Evolutionary conservation across 2,113 vertebrate genomes (phyloP), one percentile per base, ranked within the genome.

Genomic region (Clinocottus analis): DNA sequence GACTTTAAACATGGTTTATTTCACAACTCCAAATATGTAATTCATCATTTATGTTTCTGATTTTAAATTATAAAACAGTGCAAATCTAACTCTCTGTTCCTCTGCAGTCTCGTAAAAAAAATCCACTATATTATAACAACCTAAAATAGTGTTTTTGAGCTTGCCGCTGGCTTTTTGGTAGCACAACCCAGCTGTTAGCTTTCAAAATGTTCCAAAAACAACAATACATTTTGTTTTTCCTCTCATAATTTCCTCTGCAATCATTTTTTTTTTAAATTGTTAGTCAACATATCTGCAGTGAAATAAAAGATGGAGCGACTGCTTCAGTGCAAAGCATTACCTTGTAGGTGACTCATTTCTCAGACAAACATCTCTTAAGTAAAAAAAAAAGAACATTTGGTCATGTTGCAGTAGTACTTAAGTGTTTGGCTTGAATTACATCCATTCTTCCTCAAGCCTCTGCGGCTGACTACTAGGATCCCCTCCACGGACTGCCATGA

Each of bases 381-480:
- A 41, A 47, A 29, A 65, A 47, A 56, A 27, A 43, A 45, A 53
- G 1, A 77, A 56, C 31, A 55, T 16, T 5, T 23, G 17, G 13
- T 10, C 21, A 23, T 2, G 45, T 21, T 2, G 59, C 71, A 53
- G 8, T 9, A 27, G 3, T 27, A 17, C 25, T 31, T 17, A 27
- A 59, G 51, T 65, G 39, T 73, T 47, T 71, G 60, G 59, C 31
- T 62, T 59, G 35, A 82, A 82, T 70, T 56, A 65, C 39, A 37
- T 51, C 17, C 11, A 58, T 58, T 74, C 62, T 82, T 64, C 2
- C 33, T 77, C 25, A 49, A 79, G 77, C 62, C 75, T 84, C 45
- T 66, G 45, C 79, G 14, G 74, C 64, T 72, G 66, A 77, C 66
- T 49, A 55, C 41, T 59, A 31, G 82, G 68, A 84, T 21, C 35